A percentile compares a stretch with the other conserved stretches of the same genome.
These are phyloP conservation scores for Agrotis puta DNA, from an alignment of 2,888 invertebrate species.

Conservation along the genomic window DNA sequence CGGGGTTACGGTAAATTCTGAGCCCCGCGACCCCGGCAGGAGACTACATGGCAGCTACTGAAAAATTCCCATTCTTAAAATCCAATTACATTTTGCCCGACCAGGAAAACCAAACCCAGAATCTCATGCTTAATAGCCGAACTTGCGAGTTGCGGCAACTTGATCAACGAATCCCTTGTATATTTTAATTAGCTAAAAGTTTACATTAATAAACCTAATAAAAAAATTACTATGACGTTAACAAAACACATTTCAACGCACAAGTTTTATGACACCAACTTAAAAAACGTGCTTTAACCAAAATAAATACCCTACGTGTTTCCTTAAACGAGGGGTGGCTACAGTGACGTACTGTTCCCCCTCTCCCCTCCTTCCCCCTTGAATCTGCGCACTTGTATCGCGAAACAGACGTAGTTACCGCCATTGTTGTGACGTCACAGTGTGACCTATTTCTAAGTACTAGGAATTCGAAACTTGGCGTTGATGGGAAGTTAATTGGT, in stretches of 20 bases:
- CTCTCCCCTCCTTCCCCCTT: not conserved
- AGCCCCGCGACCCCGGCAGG: too few species aligned
- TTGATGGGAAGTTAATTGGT: not conserved
- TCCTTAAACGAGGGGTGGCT: not conserved
- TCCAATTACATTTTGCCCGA: too few species aligned
- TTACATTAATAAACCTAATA: too few species aligned
- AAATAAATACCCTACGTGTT: slow-evolving; percentile 8
- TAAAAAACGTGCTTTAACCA: not conserved
- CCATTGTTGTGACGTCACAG: slow-evolving; percentile 51
- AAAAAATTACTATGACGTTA: not conserved
- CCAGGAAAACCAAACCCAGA: too few species aligned
- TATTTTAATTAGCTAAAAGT: too few species aligned
- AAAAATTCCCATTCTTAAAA: too few species aligned
- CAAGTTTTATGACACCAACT: not conserved
- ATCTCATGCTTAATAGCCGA: too few species aligned
- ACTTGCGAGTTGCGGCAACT: too few species aligned
- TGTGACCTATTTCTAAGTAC: slow-evolving; percentile 26
- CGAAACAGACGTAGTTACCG: slow-evolving; percentile 18
- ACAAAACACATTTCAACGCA: not conserved
- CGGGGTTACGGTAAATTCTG: too few species aligned
- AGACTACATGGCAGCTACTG: too few species aligned
- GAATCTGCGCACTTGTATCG: slow-evolving; percentile 43
- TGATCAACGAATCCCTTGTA: too few species aligned
- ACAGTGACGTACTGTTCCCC: slow-evolving; percentile 46
- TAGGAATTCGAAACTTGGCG: not conserved